phyloP scores from a whole-genome alignment of 2,797 vertebrate species.

The Lepus townsendii region DNA sequence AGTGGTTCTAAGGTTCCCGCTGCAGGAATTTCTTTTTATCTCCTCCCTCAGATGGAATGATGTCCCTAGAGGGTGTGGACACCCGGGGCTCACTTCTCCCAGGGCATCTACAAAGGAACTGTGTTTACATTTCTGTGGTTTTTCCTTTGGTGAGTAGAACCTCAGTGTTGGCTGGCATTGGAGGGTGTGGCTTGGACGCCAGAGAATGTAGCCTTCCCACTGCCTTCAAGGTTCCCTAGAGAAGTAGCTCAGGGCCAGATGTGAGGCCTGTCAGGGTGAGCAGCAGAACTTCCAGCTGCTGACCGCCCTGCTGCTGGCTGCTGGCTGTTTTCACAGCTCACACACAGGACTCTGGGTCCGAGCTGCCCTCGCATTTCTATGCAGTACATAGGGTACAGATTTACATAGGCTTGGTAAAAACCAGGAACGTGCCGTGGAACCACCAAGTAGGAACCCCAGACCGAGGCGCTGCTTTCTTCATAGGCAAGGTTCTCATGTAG shows the following conservation, averaged over 20 bases:
- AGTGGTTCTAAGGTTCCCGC: slow-evolving; percentile 77
- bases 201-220: slow-evolving; percentile 61
- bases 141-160: slow-evolving; percentile 61
- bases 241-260: not conserved
- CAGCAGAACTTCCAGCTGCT: not conserved
- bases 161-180: slow-evolving; percentile 50
- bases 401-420: not conserved
- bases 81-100: slow-evolving; percentile 51
- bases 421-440: not conserved
- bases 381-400: not conserved
- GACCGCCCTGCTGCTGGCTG: not conserved
- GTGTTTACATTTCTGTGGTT: slow-evolving; percentile 82
- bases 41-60: slow-evolving; percentile 84
- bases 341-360: not conserved
- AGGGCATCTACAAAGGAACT: slow-evolving; percentile 65
- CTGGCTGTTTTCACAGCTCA: not conserved
- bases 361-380: not conserved
- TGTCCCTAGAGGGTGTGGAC: slow-evolving; percentile 76
- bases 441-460: not conserved
- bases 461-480: not conserved
- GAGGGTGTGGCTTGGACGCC: slow-evolving; percentile 69
- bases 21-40: slow-evolving; percentile 73
- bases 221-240: slow-evolving; percentile 38
- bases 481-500: not conserved
- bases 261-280: not conserved